These are phyloP conservation scores for Panopea generosa DNA, from an alignment of 2,888 invertebrate species.

Conservation along the genomic window DNA sequence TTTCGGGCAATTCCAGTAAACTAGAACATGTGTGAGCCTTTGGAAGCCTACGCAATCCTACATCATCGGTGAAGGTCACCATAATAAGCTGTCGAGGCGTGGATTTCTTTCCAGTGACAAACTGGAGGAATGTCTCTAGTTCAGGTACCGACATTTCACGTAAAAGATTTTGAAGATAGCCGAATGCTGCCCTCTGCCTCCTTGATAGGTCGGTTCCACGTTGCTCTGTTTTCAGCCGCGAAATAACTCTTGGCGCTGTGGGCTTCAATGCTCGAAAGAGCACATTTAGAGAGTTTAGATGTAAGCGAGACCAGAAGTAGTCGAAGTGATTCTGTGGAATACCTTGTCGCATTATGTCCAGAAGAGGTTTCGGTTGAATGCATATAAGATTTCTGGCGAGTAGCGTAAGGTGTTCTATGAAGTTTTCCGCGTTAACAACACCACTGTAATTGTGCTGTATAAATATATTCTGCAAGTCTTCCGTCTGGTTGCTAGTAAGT, in stretches of 20 bases:
- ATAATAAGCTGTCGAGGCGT: conserved; percentile 46
- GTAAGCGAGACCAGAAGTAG: conserved; percentile 53
- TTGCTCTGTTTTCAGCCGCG: conserved; percentile 41
- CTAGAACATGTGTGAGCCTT: conserved; percentile 58
- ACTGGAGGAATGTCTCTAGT: conserved; percentile 52
- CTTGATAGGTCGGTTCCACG: conserved; percentile 6
- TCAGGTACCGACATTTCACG: conserved; percentile 39
- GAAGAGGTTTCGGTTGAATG: conserved; percentile 48
- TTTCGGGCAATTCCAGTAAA: conserved; percentile 55
- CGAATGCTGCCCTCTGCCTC: conserved; percentile 21
- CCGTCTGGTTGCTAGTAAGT: conserved; percentile 36
- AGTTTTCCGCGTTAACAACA: conserved; percentile 33
- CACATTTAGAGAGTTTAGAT: conserved; percentile 36
- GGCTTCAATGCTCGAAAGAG: conserved; percentile 50
- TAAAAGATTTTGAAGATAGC: conserved; percentile 50
- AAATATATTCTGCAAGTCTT: conserved; percentile 42
- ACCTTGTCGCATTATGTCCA: conserved; percentile 49
- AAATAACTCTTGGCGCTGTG: conserved; percentile 48
- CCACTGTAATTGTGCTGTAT: conserved; percentile 46
- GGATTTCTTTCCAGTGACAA: conserved; percentile 55
- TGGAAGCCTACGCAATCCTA: conserved; percentile 46
- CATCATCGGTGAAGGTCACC: conserved; percentile 41
- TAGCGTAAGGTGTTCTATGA: conserved; percentile 43
- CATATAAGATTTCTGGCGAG: conserved; percentile 50
- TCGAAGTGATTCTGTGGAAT: conserved; percentile 53